Percentiles rank a stretch among this genome's conserved stretches.
Evolutionary conservation across 1,140 invertebrate genomes (phyloP).

Genomic region (Hyles vespertilio): DNA sequence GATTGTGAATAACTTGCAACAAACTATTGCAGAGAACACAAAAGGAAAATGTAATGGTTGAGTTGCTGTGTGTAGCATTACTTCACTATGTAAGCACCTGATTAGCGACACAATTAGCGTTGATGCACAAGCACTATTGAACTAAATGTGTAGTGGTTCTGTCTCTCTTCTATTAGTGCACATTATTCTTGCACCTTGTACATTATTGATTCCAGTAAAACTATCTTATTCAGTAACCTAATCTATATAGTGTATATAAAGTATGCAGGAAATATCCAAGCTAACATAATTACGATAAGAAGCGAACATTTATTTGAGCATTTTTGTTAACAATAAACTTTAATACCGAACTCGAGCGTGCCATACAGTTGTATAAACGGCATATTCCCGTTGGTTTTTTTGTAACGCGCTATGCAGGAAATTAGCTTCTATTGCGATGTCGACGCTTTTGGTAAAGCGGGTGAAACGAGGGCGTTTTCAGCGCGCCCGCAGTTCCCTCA

Average conservation of each 20-base stretch:
- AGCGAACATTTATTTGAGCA: constrained; percentile 6
- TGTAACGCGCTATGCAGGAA: constrained; percentile 69
- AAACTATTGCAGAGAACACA: constrained; percentile 7
- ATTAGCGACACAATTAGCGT: constrained; percentile 53
- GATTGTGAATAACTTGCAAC: constrained; percentile 1
- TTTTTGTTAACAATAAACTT: constrained; percentile 33
- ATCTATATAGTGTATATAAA: no score
- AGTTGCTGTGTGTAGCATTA: constrained; percentile 1
- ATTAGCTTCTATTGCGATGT: constrained; percentile 74
- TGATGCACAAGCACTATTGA: constrained; percentile 51
- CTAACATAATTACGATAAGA: no score
- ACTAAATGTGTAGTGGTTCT: constrained; percentile 7
- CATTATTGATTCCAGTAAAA: no score
- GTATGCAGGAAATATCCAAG: no score
- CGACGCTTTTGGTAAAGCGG: constrained; percentile 69
- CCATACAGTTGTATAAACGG: constrained; percentile 37
- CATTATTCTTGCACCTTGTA: constrained; percentile 26
- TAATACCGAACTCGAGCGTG: constrained; percentile 26
- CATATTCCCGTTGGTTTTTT: constrained; percentile 67
- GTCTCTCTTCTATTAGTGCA: constrained; percentile 29
- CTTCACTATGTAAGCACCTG: constrained; percentile 32
- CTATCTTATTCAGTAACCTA: no score
- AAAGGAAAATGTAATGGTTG: no score
- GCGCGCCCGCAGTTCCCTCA: constrained; percentile 53
- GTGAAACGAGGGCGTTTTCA: constrained; percentile 67